These are phyloP conservation scores for Pagrus major DNA, from an alignment of 2,113 vertebrate species.

Conservation along the genomic window DNA sequence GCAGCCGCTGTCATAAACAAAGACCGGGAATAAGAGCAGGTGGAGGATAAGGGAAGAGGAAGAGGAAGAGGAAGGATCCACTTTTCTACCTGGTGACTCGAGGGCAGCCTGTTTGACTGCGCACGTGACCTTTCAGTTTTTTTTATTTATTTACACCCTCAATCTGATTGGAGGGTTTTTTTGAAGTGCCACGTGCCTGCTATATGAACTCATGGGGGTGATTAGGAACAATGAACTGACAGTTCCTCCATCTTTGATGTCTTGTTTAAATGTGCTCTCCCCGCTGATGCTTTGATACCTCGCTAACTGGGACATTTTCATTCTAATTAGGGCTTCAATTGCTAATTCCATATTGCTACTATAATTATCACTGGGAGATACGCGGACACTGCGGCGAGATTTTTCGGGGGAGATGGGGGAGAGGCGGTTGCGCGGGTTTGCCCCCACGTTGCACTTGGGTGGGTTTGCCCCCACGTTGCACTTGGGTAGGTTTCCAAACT, in stretches of 20 bases:
- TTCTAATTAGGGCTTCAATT: conserved; percentile 96
- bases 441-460: too few species aligned
- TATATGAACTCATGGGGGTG: conserved; percentile 36
- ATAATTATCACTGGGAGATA: conserved; percentile 90
- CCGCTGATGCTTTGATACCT: conserved; percentile 92
- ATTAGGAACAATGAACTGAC: conserved; percentile 79
- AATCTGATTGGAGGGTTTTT: not conserved
- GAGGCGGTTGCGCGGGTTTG: not conserved
- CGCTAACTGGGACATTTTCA: conserved; percentile 96
- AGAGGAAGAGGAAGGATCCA: conserved; percentile 22
- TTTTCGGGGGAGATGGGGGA: conserved; percentile 34
- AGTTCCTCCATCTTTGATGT: conserved; percentile 93
- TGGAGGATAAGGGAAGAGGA: too few species aligned
- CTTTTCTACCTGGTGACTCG: conserved; percentile 32
- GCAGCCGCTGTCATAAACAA: conserved; percentile 16
- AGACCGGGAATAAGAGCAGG: conserved; percentile 20
- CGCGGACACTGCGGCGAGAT: conserved; percentile 9
- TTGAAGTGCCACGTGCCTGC: not conserved
- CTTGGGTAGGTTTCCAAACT: conserved; percentile 3
- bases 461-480: not conserved
- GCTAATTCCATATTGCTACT: conserved; percentile 94
- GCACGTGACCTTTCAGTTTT: not conserved
- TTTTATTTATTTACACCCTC: not conserved
- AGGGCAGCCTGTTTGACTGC: conserved; percentile 29
- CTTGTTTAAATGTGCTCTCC: conserved; percentile 91